Percentiles rank a stretch among this genome's conserved stretches.
These are phyloP conservation scores for Nasonia oneida DNA, from an alignment of 2,888 invertebrate species.

Conservation along the genomic window DNA sequence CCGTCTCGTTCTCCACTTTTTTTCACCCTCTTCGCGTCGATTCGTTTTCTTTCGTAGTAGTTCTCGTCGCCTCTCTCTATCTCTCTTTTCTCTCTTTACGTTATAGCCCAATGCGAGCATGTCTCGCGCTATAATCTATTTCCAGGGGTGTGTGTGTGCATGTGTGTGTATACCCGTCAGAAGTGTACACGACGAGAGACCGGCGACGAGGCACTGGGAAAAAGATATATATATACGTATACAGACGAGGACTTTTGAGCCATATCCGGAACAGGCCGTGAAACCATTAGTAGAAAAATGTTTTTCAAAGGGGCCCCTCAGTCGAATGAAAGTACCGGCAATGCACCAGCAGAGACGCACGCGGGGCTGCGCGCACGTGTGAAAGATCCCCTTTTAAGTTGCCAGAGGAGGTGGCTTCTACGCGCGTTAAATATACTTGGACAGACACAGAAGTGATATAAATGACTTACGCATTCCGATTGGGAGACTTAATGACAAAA, in stretches of 20 bases:
- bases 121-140: slow-evolving; percentile 48
- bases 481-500: slow-evolving; percentile 75
- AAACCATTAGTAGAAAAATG: slow-evolving; percentile 79
- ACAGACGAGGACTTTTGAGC: not conserved
- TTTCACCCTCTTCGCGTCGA: slow-evolving; percentile 34
- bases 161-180: not conserved
- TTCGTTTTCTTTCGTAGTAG: slow-evolving; percentile 45
- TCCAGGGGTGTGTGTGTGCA: slow-evolving; percentile 35
- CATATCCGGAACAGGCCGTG: slow-evolving; percentile 54
- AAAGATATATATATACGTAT: not conserved
- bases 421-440: not conserved
- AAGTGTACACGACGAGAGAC: not conserved
- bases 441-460: slow-evolving; percentile 64
- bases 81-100: not conserved
- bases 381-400: slow-evolving; percentile 64
- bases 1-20: slow-evolving; percentile 56
- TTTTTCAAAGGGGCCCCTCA: slow-evolving; percentile 75
- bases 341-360: slow-evolving; percentile 15
- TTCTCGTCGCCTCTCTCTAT: not conserved
- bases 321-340: slow-evolving; percentile 42
- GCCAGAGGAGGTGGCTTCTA: not conserved
- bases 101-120: not conserved
- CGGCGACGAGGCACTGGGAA: not conserved
- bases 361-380: slow-evolving; percentile 2
- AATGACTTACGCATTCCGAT: slow-evolving; percentile 73